These are phyloP conservation scores for Dendronephthya gigantea DNA, from an alignment of 64 coral and sea anemone genomes.

Conservation along the genomic window DNA sequence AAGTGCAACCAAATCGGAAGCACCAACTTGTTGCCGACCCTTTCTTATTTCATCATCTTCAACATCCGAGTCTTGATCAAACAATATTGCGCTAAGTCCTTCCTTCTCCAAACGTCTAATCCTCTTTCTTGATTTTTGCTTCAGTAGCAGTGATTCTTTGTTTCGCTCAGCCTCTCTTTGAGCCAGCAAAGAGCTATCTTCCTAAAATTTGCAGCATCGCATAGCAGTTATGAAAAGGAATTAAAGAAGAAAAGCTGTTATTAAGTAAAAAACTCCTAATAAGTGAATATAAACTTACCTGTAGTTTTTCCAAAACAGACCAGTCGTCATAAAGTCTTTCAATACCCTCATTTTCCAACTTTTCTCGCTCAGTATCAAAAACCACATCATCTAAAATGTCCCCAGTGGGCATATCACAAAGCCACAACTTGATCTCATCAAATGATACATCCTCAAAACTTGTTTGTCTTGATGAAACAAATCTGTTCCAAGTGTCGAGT, in stretches of 20 bases:
- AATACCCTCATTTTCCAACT: conserved; percentile 25
- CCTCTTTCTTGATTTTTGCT: conserved; percentile 50
- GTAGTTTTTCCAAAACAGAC: conserved; percentile 66
- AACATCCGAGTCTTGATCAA: conserved; percentile 60
- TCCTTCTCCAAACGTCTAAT: conserved; percentile 70
- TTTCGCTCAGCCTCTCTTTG: conserved; percentile 50
- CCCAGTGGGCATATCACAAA: conserved; percentile 69
- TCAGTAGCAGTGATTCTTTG: conserved; percentile 51
- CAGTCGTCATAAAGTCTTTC: conserved; percentile 54
- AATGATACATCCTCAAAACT: conserved; percentile 68
- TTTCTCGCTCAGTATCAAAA: conserved; percentile 43
- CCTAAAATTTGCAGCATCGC: conserved; percentile 24
- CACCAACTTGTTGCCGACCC: conserved; percentile 61
- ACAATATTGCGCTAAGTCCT: conserved; percentile 58
- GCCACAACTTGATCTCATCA: conserved; percentile 86
- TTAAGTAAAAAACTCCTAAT: no score
- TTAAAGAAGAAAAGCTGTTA: no score
- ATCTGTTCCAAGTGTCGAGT: conserved; percentile 73
- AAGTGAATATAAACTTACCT: conserved; percentile 44
- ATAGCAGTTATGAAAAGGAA: no score
- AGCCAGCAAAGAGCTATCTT: conserved; percentile 62
- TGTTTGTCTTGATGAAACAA: conserved; percentile 43
- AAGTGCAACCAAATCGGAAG: conserved; percentile 65
- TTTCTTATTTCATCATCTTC: conserved; percentile 59
- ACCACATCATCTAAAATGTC: conserved; percentile 57